Evolutionary conservation across 2,113 vertebrate genomes (phyloP).

Genomic region (Odocoileus virginianus): DNA sequence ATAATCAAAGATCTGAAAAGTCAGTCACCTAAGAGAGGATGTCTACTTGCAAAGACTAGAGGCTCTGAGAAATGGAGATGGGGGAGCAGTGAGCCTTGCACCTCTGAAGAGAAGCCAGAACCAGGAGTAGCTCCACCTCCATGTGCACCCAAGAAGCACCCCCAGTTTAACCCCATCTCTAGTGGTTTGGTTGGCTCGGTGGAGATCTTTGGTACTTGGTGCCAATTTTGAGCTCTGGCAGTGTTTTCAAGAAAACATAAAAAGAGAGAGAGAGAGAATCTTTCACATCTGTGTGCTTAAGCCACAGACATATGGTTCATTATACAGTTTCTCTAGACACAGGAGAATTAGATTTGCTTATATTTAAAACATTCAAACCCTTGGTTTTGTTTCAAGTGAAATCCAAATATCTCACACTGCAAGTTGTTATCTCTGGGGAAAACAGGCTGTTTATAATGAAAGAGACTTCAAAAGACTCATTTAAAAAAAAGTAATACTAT

Average conservation of each 20-base stretch:
- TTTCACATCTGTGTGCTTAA: constrained; percentile 55
- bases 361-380: constrained; percentile 63
- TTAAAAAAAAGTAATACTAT: constrained; percentile 49
- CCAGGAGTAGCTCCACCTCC: background rate
- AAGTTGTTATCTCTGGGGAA: constrained; percentile 59
- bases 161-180: background rate
- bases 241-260: constrained; percentile 29
- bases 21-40: constrained; percentile 9
- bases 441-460: constrained; percentile 61
- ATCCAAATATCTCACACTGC: constrained; percentile 59
- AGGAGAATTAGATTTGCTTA: constrained; percentile 64
- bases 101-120: background rate
- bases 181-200: background rate
- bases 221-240: constrained; percentile 25
- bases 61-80: background rate
- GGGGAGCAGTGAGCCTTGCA: background rate
- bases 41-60: background rate
- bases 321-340: constrained; percentile 54
- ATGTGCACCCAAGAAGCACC: background rate
- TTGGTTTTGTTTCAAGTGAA: constrained; percentile 65
- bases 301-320: constrained; percentile 55
- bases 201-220: constrained; percentile 4
- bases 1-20: background rate
- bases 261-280: background rate
- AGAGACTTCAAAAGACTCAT: constrained; percentile 61